Base-by-base conservation (phyloP, 2,888 invertebrate genomes). In the Orthosia cruda region DNA sequence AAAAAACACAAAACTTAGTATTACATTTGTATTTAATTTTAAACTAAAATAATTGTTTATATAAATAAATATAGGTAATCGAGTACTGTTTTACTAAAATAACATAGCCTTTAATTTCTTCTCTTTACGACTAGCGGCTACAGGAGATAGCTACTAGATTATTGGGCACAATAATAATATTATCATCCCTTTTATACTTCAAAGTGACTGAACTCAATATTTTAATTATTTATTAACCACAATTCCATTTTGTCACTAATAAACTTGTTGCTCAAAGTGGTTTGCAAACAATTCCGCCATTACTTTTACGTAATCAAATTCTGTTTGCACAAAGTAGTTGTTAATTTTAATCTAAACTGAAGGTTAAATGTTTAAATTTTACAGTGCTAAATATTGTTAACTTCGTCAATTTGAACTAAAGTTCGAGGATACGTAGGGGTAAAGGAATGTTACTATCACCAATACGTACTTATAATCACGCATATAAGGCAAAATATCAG, bases 261-360 rank as follows among this genome's bases (percentile, higher is more conserved):
- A 62, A 81, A 81, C n/a, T 62, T 82, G 52, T 54, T 70, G 15
- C 62, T 66, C 62, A 70, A 77, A 80, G 58, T 58, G 62, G 57
- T 63, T 66, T 26, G 40, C 47, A 63, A 71, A 77, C 77, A 70
- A 66, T 80, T 70, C 64, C 70, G 71, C 65, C 40, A 62, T 77
- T 58, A 77, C 54, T 82, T 62, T 71, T 55, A 52, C 18, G 52
- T 82, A 80, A 80, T 82, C 65, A n/a, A 70, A 82, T 80, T 80
- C 54, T 58, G n/a, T 81, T 77, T 71, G 62, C 45, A 66, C 77
- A 70, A 62, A 82, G 71, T 66, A 65, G 23, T 54, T 66, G 54
- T 70, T 58, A 71, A 80, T 82, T 77, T 81, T 50, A 77, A 82
- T 80, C 20, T 54, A 47, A 77, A 54, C 45, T 66, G 57, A 65